phyloP scores from a whole-genome alignment of 2,888 invertebrate species.

The Sesia apiformis region DNA sequence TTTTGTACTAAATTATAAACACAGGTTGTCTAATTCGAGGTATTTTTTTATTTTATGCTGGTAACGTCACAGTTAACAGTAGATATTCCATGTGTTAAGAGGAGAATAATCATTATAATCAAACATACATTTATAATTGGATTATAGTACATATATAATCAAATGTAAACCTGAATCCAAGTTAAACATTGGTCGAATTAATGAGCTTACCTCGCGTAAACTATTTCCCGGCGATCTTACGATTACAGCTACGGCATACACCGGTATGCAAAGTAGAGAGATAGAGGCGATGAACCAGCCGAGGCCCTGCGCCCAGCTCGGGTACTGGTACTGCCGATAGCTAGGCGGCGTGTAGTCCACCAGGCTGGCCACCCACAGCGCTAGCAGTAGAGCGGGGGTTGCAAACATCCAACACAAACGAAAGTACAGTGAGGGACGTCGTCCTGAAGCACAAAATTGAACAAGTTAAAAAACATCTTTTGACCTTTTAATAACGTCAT shows the following conservation, averaged over 20 bases:
- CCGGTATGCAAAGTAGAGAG: slow-evolving; percentile 89
- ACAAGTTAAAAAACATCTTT: neutral
- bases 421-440: slow-evolving; percentile 85
- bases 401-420: slow-evolving; percentile 89
- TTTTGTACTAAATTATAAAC: too few relatives aligned
- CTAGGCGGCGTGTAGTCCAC: slow-evolving; percentile 91
- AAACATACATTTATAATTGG: too few relatives aligned
- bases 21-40: too few relatives aligned
- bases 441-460: slow-evolving; percentile 34
- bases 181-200: too few relatives aligned
- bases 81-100: too few relatives aligned
- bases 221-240: slow-evolving; percentile 81
- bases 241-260: slow-evolving; percentile 83
- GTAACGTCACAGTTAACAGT: too few relatives aligned
- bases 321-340: slow-evolving; percentile 88
- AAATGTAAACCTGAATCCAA: too few relatives aligned
- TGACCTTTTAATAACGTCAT: too few relatives aligned
- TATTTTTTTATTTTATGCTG: too few relatives aligned
- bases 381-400: slow-evolving; percentile 86
- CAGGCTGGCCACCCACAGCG: slow-evolving; percentile 90
- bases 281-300: slow-evolving; percentile 91
- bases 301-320: slow-evolving; percentile 87
- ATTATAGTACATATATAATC: too few relatives aligned
- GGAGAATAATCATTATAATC: too few relatives aligned
- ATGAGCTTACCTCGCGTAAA: slow-evolving; percentile 77